These are phyloP conservation scores for Hydrotaea cyrtoneurina DNA, from an alignment of 2,888 invertebrate species.

Conservation along the genomic window DNA sequence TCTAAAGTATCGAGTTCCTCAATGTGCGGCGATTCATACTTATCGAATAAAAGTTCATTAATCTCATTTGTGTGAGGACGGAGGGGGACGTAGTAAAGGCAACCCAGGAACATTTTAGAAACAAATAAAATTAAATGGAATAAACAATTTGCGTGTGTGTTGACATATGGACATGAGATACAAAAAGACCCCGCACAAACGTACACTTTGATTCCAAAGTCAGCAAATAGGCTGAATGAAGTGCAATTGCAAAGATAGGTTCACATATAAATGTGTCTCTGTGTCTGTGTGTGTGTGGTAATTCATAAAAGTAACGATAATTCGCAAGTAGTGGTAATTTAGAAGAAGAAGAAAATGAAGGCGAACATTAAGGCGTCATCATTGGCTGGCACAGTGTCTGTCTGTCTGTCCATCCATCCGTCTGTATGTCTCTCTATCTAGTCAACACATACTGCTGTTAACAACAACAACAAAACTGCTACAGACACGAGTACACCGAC, in stretches of 20 bases:
- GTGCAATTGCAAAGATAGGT: neutral
- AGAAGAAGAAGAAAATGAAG: neutral
- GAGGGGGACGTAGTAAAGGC: neutral
- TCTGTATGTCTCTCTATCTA: neutral
- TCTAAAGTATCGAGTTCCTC: neutral
- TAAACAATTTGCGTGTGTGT: conserved; percentile 23
- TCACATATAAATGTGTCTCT: no score
- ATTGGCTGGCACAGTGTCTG: neutral
- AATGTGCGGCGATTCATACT: neutral
- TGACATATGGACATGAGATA: conserved; percentile 15
- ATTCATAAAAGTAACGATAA: conserved; percentile 10
- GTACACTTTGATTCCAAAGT: neutral
- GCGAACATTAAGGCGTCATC: conserved; percentile 22
- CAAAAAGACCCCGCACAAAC: neutral
- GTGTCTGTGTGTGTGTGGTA: neutral
- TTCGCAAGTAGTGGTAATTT: neutral
- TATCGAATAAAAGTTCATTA: conserved; percentile 26
- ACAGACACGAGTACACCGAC: no score
- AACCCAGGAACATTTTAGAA: neutral
- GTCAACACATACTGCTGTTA: neutral
- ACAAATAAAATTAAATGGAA: neutral
- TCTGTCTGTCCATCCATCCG: neutral
- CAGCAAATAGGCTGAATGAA: conserved; percentile 13
- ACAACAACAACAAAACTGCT: no score
- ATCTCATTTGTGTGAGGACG: neutral